These are phyloP conservation scores for Oscheius sp. DNA, from an alignment of 2,888 invertebrate species.

Conservation along the genomic window DNA sequence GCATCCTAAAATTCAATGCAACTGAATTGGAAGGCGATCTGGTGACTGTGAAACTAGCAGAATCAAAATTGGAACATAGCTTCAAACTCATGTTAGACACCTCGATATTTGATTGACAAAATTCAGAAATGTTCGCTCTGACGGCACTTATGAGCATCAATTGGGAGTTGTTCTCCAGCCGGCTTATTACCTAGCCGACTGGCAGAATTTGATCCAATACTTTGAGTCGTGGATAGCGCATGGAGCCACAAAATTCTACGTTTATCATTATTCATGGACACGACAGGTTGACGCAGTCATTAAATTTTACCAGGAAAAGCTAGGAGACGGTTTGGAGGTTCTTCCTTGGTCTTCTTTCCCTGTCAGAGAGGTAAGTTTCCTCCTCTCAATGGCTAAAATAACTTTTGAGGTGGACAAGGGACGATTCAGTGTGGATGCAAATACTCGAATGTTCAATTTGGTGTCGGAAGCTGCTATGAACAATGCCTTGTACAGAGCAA, in stretches of 20 bases:
- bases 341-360: conserved; percentile 23
- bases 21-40: not conserved
- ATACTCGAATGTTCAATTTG: conserved; percentile 22
- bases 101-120: not conserved
- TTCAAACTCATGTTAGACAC: not conserved
- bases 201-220: conserved; percentile 31
- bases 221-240: conserved; percentile 27
- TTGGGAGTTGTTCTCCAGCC: conserved; percentile 29
- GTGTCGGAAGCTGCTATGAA: conserved; percentile 20
- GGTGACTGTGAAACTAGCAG: not conserved
- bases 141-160: not conserved
- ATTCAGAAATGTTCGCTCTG: conserved; percentile 13
- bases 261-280: conserved; percentile 28
- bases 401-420: not conserved
- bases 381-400: not conserved
- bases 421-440: conserved; percentile 1
- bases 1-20: not conserved
- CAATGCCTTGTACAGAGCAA: conserved; percentile 15
- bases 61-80: conserved; percentile 6
- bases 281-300: conserved; percentile 16
- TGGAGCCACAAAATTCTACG: conserved; percentile 24
- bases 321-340: conserved; percentile 3
- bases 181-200: conserved; percentile 27
- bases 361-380: not conserved
- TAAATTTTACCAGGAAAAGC: conserved; percentile 14